These are phyloP conservation scores for Platycheirus albimanus DNA, from an alignment of 2,888 invertebrate genomes.

Conservation along the genomic window DNA sequence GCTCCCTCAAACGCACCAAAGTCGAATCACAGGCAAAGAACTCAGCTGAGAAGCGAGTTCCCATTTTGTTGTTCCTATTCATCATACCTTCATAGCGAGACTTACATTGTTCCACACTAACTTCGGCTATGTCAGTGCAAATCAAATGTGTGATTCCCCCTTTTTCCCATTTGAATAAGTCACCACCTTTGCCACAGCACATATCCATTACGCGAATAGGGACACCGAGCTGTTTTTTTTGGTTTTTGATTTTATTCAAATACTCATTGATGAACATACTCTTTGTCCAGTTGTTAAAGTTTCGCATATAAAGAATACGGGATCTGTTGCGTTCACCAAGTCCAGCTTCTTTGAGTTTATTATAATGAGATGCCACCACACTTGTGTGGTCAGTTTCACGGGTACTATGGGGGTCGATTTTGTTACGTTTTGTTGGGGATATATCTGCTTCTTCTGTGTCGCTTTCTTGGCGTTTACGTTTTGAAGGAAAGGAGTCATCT, in stretches of 20 bases:
- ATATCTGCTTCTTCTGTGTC: slow-evolving; percentile 30
- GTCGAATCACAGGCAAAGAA: slow-evolving; percentile 97
- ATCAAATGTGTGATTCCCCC: slow-evolving; percentile 91
- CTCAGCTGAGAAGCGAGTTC: slow-evolving; percentile 90
- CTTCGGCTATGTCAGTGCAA: slow-evolving; percentile 96
- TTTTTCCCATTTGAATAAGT: slow-evolving; percentile 97
- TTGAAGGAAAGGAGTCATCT: neutral
- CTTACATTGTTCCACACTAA: slow-evolving; percentile 95
- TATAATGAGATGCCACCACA: slow-evolving; percentile 95
- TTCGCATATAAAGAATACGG: slow-evolving; percentile 95
- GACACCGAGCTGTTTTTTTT: slow-evolving; percentile 86
- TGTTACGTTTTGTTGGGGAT: neutral
- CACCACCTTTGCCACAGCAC: slow-evolving; percentile 99
- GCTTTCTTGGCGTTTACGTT: neutral
- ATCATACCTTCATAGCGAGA: slow-evolving; percentile 90
- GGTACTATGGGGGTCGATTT: neutral
- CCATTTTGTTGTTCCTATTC: slow-evolving; percentile 77
- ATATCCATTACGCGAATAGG: slow-evolving; percentile 92
- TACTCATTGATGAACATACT: slow-evolving; percentile 95
- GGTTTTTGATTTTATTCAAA: slow-evolving; percentile 86
- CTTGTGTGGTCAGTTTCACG: slow-evolving; percentile 77
- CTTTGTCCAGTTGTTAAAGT: slow-evolving; percentile 99
- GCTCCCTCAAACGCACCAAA: slow-evolving; percentile 89
- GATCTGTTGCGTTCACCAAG: slow-evolving; percentile 91
- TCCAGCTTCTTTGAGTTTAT: slow-evolving; percentile 92